Evolutionary conservation across 2,797 vertebrate species (phyloP).

Genomic region (Smutsia gigantea): DNA sequence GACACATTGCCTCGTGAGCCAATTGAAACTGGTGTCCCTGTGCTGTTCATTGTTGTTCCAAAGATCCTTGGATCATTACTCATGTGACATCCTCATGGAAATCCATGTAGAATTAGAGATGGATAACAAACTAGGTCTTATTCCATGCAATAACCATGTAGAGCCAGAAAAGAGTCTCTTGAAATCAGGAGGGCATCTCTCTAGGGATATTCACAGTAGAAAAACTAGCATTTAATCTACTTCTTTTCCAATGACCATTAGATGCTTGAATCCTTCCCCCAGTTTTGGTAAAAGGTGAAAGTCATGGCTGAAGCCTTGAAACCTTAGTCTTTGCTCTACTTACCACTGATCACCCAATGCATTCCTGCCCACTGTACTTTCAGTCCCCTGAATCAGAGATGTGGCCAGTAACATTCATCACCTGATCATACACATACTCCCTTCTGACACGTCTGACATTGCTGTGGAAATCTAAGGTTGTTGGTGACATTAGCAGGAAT

Average conservation of each 20-base stretch:
- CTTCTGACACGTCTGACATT: background rate
- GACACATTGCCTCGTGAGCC: background rate
- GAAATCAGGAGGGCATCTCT: background rate
- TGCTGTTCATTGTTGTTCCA: background rate
- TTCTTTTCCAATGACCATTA: background rate
- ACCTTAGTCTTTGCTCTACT: background rate
- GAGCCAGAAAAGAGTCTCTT: background rate
- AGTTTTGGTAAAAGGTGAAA: background rate
- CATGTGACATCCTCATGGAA: background rate
- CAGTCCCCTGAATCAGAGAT: background rate
- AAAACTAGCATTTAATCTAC: background rate
- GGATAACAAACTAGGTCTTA: background rate
- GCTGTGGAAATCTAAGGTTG: background rate
- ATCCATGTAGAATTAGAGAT: background rate
- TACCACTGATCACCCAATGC: background rate
- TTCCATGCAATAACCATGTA: background rate
- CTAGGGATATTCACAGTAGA: background rate
- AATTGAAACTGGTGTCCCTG: background rate
- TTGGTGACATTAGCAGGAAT: background rate
- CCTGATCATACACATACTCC: background rate
- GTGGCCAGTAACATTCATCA: background rate
- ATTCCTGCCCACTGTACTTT: background rate
- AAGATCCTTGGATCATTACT: background rate
- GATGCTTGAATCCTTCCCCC: background rate
- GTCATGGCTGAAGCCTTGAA: background rate